Percentiles rank a stretch among this genome's conserved stretches.
Conservation (phyloP, 2,888 invertebrate species). For the Trichacis sp. region DNA sequence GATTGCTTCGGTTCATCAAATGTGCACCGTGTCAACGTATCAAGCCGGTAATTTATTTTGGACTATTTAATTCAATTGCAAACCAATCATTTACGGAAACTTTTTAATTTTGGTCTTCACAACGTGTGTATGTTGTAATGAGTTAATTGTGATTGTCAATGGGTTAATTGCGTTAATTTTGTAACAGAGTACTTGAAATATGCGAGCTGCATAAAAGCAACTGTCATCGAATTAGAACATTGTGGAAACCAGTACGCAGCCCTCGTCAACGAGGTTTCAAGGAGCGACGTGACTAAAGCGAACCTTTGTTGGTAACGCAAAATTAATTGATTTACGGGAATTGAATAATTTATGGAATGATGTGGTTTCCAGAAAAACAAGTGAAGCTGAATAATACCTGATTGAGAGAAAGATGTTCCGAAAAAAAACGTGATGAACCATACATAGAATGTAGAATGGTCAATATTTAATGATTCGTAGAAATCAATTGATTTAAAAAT, state of each 20-base stretch:
- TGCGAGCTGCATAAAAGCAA: constrained; percentile 74
- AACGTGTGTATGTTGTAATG: too few relatives aligned
- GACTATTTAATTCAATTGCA: neutral
- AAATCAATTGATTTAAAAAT: too few relatives aligned
- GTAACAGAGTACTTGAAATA: constrained; percentile 73
- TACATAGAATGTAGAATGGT: too few relatives aligned
- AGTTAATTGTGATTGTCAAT: too few relatives aligned
- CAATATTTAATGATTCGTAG: too few relatives aligned
- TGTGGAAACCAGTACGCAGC: constrained; percentile 73
- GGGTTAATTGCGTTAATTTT: too few relatives aligned
- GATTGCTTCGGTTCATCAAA: constrained; percentile 74
- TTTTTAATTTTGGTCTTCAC: too few relatives aligned
- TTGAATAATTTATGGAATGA: constrained; percentile 1
- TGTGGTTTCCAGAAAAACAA: too few relatives aligned
- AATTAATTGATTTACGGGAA: constrained; percentile 9
- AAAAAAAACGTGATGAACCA: neutral
- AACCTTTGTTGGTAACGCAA: constrained; percentile 72
- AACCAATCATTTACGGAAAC: too few relatives aligned
- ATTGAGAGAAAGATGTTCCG: neutral
- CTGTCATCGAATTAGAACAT: constrained; percentile 71
- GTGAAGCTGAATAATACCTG: too few relatives aligned
- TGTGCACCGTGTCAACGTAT: constrained; percentile 73
- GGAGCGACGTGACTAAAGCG: constrained; percentile 71
- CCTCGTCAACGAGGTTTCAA: constrained; percentile 73
- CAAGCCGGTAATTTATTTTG: constrained; percentile 71